Evolutionary conservation across 2,888 invertebrate genomes (phyloP).

Genomic region (Euplexia lucipara): DNA sequence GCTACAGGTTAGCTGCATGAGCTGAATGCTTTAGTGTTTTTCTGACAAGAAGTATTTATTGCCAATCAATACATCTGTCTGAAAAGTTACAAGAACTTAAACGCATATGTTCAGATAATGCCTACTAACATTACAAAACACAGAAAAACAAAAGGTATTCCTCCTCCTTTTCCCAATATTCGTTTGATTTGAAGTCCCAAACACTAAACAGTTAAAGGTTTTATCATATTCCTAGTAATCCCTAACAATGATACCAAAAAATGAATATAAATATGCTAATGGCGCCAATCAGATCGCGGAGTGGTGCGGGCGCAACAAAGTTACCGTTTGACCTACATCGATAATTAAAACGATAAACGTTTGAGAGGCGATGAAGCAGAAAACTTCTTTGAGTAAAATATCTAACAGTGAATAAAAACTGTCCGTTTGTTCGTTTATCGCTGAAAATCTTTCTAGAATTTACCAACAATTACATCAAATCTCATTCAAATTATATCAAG

Average conservation of each 20-base stretch:
- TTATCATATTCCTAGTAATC: conserved; percentile 22
- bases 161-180: too few relatives aligned
- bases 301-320: conserved; percentile 25
- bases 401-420: background rate
- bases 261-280: conserved; percentile 12
- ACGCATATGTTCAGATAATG: too few relatives aligned
- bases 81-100: too few relatives aligned
- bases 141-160: too few relatives aligned
- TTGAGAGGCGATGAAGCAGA: conserved; percentile 8
- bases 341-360: conserved; percentile 32
- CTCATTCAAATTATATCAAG: too few relatives aligned
- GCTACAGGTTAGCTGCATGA: background rate
- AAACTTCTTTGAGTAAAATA: conserved; percentile 10
- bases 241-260: conserved; percentile 35
- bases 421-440: conserved; percentile 1
- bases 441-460: too few relatives aligned
- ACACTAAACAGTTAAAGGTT: conserved; percentile 1
- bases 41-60: too few relatives aligned
- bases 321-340: conserved; percentile 46
- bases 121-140: too few relatives aligned
- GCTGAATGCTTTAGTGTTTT: too few relatives aligned
- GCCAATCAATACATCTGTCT: too few relatives aligned
- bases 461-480: too few relatives aligned
- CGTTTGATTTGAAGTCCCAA: too few relatives aligned
- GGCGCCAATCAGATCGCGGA: conserved; percentile 29